Percentiles rank a stretch among this genome's conserved stretches.
These are phyloP conservation scores for Thalpophila matura DNA, from an alignment of 2,888 invertebrate genomes.

Conservation along the genomic window DNA sequence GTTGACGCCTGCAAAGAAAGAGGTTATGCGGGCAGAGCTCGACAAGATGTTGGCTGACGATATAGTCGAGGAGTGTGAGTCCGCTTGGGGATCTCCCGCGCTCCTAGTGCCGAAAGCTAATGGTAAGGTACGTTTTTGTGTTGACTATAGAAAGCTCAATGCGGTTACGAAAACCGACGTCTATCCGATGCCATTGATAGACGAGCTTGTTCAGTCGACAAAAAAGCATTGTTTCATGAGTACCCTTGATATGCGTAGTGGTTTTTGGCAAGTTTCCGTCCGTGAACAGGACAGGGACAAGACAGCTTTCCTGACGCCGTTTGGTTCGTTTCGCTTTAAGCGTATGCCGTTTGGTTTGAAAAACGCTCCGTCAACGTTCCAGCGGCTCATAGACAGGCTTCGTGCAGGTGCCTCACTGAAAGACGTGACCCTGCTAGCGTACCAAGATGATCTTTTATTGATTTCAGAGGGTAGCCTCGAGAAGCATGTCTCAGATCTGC, in stretches of 20 bases:
- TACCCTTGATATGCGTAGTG: too few species aligned
- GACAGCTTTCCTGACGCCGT: background rate
- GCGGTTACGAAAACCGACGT: too few species aligned
- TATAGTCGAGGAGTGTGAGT: too few species aligned
- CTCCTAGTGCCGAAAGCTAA: too few species aligned
- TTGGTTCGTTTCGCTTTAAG: background rate
- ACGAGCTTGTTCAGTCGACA: background rate
- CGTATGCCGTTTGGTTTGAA: background rate
- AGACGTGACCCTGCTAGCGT: background rate
- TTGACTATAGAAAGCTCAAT: too few species aligned
- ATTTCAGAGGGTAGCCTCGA: too few species aligned
- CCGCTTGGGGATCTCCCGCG: too few species aligned
- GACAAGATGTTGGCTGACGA: background rate
- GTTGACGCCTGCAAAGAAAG: background rate
- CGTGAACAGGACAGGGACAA: background rate
- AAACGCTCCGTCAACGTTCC: background rate
- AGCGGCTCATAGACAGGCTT: background rate
- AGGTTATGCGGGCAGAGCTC: background rate
- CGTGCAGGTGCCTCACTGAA: background rate
- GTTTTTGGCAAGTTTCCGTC: too few species aligned
- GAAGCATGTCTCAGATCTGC: too few species aligned
- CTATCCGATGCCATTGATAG: constrained; percentile 4
- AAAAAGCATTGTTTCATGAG: constrained; percentile 2
- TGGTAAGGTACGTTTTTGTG: background rate
- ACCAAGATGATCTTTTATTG: background rate